Base-by-base conservation (phyloP, 2,797 vertebrate species). In the Gadopsis marmoratus region DNA sequence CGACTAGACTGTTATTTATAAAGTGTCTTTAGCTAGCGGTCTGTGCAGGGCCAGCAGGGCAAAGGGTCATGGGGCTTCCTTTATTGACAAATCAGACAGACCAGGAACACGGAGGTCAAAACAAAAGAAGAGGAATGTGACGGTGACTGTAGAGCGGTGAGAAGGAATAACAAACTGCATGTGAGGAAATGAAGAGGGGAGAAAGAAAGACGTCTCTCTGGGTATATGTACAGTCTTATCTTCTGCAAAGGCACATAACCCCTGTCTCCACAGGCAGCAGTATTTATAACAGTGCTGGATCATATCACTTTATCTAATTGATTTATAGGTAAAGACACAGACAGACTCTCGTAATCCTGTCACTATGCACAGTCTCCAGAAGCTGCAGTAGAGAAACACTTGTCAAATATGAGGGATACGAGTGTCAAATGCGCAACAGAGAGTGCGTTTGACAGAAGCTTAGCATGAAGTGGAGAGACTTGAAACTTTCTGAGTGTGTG, bases 1-100 rank as follows among this genome's bases (percentile, higher is more conserved):
- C 92, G 94, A 96, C 95, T 92, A 94, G 96, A 95, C 93, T 85
- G 94, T 96, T 97, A 96, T 97, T 96, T 96, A 96, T 96, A 96
- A 96, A 94, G 94, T 89, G 81, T 80, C 91, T 95, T 95, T 96
- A 97, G 95, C 95, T 95, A 95, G 94, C 86, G 89, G 72, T 48
- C 63, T 67, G 94, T 66, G 33, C 50, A 55, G 64, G 88, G 84
- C 76, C 83, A 91, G 61, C 65, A 67, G 92, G 90, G 79, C 82
- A 91, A 83, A 85, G 65, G 93, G 89, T 94, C 89, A 91, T 13
- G 13, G 66, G 79, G 71, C 69, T 71, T 79, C 55, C 61, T 68
- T 80, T 73, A 71, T 65, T 82, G 83, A 79, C 56, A 69, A 78
- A 79, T 87, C 59, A 72, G 66, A 71, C 54, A 59, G 79, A 81